Evolutionary conservation across 1,140 invertebrate genomes (phyloP).

Genomic region (Drosophila ironensis): DNA sequence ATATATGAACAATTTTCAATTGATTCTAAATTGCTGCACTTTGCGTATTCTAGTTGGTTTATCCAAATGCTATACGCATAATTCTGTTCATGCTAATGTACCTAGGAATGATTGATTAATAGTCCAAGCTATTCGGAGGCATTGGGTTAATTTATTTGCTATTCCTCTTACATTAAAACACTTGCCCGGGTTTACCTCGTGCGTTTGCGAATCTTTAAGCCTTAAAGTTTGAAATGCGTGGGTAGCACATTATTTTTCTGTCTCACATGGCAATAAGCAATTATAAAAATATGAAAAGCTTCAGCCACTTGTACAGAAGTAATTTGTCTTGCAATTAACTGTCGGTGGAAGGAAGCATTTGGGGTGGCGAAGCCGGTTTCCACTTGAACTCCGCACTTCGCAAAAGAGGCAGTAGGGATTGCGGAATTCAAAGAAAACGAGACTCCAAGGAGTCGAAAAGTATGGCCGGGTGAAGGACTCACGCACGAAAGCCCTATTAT

Average conservation of each 20-base stretch:
- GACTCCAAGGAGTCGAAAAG: neutral
- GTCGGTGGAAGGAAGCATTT: constrained; percentile 43
- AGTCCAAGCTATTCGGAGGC: too few species aligned
- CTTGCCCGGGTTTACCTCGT: too few species aligned
- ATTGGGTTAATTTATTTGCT: too few species aligned
- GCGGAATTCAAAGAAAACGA: neutral
- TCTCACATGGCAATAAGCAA: constrained; percentile 44
- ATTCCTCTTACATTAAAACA: too few species aligned
- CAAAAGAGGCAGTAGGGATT: neutral
- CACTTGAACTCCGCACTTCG: constrained; percentile 5
- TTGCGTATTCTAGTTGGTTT: too few species aligned
- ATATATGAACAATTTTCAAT: neutral
- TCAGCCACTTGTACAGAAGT: constrained; percentile 56
- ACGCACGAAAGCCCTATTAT: constrained; percentile 1
- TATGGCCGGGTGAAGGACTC: neutral
- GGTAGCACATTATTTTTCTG: neutral
- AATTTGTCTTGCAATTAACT: constrained; percentile 69
- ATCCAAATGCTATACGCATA: too few species aligned
- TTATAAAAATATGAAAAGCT: constrained; percentile 48
- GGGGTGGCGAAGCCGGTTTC: constrained; percentile 12
- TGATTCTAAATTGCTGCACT: neutral
- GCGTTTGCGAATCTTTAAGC: neutral
- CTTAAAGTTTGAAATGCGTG: neutral
- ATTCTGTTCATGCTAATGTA: too few species aligned
- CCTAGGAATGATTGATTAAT: too few species aligned